These are phyloP conservation scores for Andrena haemorrhoa DNA, from an alignment of 2,888 invertebrate genomes.

Conservation along the genomic window DNA sequence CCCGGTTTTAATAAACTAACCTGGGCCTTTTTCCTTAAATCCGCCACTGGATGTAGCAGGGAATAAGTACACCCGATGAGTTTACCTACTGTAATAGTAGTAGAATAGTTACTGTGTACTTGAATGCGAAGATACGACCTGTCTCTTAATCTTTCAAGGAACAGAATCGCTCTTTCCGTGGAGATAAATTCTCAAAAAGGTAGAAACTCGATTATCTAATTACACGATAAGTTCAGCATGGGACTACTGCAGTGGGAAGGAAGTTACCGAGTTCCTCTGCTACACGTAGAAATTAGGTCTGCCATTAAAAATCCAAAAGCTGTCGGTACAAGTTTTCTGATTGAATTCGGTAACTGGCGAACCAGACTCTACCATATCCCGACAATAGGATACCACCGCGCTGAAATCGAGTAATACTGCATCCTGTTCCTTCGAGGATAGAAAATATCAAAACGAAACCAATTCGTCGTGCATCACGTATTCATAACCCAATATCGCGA, in stretches of 20 bases:
- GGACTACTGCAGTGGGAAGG: slow-evolving; percentile 6
- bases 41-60: too few relatives aligned
- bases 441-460: slow-evolving; percentile 40
- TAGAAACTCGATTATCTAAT: neutral
- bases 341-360: slow-evolving; percentile 12
- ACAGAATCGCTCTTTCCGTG: neutral
- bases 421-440: slow-evolving; percentile 37
- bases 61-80: too few relatives aligned
- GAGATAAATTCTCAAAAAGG: neutral
- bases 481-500: slow-evolving; percentile 21
- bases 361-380: slow-evolving; percentile 4
- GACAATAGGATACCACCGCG: slow-evolving; percentile 22
- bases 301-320: slow-evolving; percentile 29
- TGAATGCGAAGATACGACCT: too few relatives aligned
- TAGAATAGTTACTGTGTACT: too few relatives aligned
- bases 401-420: slow-evolving; percentile 16
- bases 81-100: too few relatives aligned
- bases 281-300: slow-evolving; percentile 30
- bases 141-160: neutral
- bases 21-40: too few relatives aligned
- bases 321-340: slow-evolving; percentile 22
- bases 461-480: neutral
- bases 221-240: slow-evolving; percentile 20
- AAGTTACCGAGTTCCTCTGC: slow-evolving; percentile 13
- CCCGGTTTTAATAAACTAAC: too few relatives aligned